Evolutionary conservation across 2,113 vertebrate genomes (phyloP), one percentile per base, ranked within the genome.

Genomic region (Vimba vimba): DNA sequence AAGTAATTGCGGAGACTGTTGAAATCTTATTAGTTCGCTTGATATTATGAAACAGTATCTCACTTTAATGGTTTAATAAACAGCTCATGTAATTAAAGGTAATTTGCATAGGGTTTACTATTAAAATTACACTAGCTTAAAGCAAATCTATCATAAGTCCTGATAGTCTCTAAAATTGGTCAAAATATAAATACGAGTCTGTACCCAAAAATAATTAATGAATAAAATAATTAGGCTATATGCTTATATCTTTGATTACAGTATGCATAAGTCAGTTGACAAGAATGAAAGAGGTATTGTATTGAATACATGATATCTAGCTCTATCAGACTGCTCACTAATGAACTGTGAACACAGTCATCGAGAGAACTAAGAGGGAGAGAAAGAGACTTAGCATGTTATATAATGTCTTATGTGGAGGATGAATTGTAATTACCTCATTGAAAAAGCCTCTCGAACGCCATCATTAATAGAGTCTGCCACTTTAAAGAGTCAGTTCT

Each of bases 391-490:
- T 82, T 66, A 81, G 55, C 2, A 25, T 55, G 79, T 86, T 86
- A 86, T 76, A 76, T 82, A 86, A 86, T 64, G 69, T 86, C 55
- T 66, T 39, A 36, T 36, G 77, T 64, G 79, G 57, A 76, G 57
- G 78, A 59, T 11, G 78, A 55, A 66, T 82, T 43, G 39, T 64
- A 76, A 55, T 86, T 86, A 86, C 45, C 57, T 82, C 55, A 81
- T 4, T 27, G 60, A 43, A 76, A 82, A 62, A 57, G 79, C 69
- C 57, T 60, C 69, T 64, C 21, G 47, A 81, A 81, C 10, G n/a
- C 1, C 39, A 36, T 50, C 69, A 19, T 81, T 62, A 79, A 75
- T 33, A 77, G 60, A 78, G 33, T 47, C 19, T 15, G 50, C 21
- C 57, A 68, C 50, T 45, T 39, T 60, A 15, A 30, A 50, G 57